Conservation (phyloP, 2,888 invertebrate species). For the Volucella inanis region DNA sequence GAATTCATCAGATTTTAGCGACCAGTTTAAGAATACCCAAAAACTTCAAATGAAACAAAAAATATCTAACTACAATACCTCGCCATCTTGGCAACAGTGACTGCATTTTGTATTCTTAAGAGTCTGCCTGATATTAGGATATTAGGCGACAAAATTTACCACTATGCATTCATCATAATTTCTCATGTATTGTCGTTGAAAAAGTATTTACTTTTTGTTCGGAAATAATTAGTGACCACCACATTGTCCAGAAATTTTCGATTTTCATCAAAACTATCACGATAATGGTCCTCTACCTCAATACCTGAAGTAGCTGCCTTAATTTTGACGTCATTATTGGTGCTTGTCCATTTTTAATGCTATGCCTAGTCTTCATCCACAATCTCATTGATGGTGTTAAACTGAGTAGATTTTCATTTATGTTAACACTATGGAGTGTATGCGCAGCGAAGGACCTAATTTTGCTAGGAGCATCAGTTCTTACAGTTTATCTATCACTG, state of each 20-base stretch:
- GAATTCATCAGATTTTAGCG: slow-evolving; percentile 50
- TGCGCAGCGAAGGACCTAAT: slow-evolving; percentile 72
- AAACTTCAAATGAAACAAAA: slow-evolving; percentile 76
- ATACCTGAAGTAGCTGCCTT: slow-evolving; percentile 76
- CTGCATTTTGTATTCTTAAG: slow-evolving; percentile 77
- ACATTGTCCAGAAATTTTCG: slow-evolving; percentile 72
- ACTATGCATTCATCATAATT: slow-evolving; percentile 76
- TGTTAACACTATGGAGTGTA: slow-evolving; percentile 80
- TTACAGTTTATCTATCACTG: slow-evolving; percentile 76
- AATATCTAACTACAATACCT: slow-evolving; percentile 73
- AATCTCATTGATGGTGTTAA: slow-evolving; percentile 79
- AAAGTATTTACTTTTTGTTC: slow-evolving; percentile 76
- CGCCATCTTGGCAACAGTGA: slow-evolving; percentile 77
- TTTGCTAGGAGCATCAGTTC: slow-evolving; percentile 77
- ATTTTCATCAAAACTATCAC: slow-evolving; percentile 79
- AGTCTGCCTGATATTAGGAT: slow-evolving; percentile 73
- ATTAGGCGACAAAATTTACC: slow-evolving; percentile 77
- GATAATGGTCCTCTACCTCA: slow-evolving; percentile 78
- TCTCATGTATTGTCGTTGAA: slow-evolving; percentile 78
- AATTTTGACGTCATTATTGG: slow-evolving; percentile 76
- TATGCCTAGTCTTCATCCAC: slow-evolving; percentile 78
- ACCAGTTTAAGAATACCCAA: slow-evolving; percentile 76
- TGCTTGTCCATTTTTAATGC: slow-evolving; percentile 77
- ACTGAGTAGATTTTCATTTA: slow-evolving; percentile 78
- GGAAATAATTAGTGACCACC: slow-evolving; percentile 71